These are phyloP conservation scores for Hemitrygon akajei DNA, from an alignment of 2,797 vertebrate genomes.

Conservation along the genomic window DNA sequence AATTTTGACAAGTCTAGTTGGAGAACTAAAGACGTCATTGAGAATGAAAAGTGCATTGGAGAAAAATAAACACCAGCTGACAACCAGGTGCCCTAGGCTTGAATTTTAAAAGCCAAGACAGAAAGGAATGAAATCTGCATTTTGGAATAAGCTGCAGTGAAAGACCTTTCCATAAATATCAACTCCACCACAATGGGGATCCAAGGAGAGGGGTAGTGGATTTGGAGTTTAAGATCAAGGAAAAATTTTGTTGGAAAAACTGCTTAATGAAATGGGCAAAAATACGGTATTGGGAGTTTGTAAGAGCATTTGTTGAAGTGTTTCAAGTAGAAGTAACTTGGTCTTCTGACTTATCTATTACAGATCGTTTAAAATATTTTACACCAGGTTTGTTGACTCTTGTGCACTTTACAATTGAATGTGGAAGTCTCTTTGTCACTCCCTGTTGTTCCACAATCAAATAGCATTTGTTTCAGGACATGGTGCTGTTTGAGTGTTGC, in stretches of 20 bases:
- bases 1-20: not conserved
- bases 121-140: not conserved
- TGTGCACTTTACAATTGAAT: not conserved
- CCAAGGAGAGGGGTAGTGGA: not conserved
- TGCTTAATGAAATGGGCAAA: too few relatives aligned
- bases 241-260: not conserved
- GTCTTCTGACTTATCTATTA: not conserved
- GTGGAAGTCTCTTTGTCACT: not conserved
- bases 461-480: not conserved
- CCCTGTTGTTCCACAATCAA: not conserved
- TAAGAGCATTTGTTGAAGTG: not conserved
- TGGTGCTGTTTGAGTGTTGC: not conserved
- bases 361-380: not conserved
- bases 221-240: not conserved
- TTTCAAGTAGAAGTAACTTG: not conserved
- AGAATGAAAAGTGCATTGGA: not conserved
- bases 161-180: not conserved
- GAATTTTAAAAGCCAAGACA: not conserved
- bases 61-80: not conserved
- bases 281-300: not conserved
- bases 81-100: not conserved
- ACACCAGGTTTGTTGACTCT: not conserved
- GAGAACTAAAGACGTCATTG: not conserved
- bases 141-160: not conserved
- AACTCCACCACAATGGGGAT: not conserved